Conservation (phyloP, 1,140 invertebrate species). For the Chelonus insularis region DNA sequence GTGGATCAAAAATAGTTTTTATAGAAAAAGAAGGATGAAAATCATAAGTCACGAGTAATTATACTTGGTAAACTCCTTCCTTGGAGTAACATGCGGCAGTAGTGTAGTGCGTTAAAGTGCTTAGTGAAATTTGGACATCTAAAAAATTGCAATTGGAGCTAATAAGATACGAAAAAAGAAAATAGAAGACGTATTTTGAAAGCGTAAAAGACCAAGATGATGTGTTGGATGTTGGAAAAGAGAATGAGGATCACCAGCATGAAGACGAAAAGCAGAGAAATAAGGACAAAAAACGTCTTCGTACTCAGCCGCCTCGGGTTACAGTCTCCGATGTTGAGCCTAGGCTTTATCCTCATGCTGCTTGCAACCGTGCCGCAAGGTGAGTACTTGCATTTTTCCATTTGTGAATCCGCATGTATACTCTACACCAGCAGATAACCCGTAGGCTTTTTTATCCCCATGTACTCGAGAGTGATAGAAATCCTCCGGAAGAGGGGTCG, state of each 20-base stretch:
- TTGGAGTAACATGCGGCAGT: no score
- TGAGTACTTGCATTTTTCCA: slow-evolving; percentile 18
- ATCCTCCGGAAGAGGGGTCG: neutral
- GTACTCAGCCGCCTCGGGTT: slow-evolving; percentile 15
- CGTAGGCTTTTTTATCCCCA: neutral
- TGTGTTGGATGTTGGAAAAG: slow-evolving; percentile 1
- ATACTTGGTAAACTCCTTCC: no score
- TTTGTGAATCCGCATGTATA: neutral
- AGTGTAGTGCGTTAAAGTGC: neutral
- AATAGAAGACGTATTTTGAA: neutral
- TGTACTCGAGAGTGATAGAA: neutral
- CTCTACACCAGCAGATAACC: neutral
- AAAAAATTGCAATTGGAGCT: neutral
- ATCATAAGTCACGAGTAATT: no score
- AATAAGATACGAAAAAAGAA: neutral
- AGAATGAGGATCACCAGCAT: slow-evolving; percentile 17
- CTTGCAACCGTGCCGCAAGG: slow-evolving; percentile 27
- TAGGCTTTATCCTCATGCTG: slow-evolving; percentile 20
- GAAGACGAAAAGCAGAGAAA: slow-evolving; percentile 9
- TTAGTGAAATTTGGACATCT: neutral
- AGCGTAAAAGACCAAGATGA: slow-evolving; percentile 1
- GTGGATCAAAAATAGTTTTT: no score
- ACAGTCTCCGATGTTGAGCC: slow-evolving; percentile 25
- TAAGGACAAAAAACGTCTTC: slow-evolving; percentile 10
- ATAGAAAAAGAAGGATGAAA: no score